These are phyloP conservation scores for Craniophora ligustri DNA, from an alignment of 2,888 invertebrate species.

Conservation along the genomic window DNA sequence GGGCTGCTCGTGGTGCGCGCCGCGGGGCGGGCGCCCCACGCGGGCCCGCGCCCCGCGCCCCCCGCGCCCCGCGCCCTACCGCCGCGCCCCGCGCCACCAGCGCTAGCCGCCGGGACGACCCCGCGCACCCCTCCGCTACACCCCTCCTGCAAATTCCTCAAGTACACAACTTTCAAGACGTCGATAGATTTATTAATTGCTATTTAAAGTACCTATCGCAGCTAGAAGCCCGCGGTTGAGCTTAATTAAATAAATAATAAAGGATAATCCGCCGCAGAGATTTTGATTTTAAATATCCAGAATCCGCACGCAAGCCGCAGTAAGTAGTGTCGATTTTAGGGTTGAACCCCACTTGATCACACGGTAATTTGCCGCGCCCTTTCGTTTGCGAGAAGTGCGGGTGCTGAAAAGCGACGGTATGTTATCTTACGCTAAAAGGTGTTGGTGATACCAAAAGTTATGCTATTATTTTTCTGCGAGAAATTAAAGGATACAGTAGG, in stretches of 20 bases:
- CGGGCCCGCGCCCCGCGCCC: slow-evolving; percentile 23
- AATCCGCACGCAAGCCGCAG: slow-evolving; percentile 22
- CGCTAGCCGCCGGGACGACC: not conserved
- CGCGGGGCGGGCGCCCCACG: slow-evolving; percentile 40
- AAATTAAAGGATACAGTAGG: not conserved
- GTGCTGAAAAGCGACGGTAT: not conserved
- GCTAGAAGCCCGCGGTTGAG: slow-evolving; percentile 19
- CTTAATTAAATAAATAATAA: slow-evolving; percentile 33
- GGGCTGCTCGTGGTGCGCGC: slow-evolving; percentile 76
- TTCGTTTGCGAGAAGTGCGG: not conserved
- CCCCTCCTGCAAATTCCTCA: slow-evolving; percentile 45
- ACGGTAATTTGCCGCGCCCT: not conserved
- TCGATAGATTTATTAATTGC: slow-evolving; percentile 30
- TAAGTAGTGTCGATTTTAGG: slow-evolving; percentile 40
- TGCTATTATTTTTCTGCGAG: not conserved
- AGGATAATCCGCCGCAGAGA: slow-evolving; percentile 32
- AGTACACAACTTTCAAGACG: slow-evolving; percentile 46
- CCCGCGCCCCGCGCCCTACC: slow-evolving; percentile 15
- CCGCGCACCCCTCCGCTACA: slow-evolving; percentile 17
- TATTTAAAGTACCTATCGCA: slow-evolving; percentile 22
- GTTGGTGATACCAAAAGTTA: not conserved
- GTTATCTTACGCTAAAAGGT: not conserved
- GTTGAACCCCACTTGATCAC: slow-evolving; percentile 29
- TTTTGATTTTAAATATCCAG: slow-evolving; percentile 39
- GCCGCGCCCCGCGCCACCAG: not conserved